A percentile compares a stretch with the other conserved stretches of the same genome.
phyloP scores from a whole-genome alignment of 2,797 vertebrate genomes.

The Uromys caudimaculatus region DNA sequence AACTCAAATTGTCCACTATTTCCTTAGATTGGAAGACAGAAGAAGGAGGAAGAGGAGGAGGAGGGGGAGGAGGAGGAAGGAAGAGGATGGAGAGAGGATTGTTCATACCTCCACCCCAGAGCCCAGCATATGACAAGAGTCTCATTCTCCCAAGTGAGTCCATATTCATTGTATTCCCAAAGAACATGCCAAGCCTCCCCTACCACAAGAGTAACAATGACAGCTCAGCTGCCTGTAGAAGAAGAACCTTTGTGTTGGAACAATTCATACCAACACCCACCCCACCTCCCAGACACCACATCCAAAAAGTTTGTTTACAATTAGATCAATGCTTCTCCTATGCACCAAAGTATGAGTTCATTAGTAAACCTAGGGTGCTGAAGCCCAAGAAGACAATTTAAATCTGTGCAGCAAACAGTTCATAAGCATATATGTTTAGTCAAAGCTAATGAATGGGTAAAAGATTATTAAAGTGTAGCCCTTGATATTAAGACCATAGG shows the following conservation, averaged over 20 bases:
- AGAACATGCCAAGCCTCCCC: neutral
- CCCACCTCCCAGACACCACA: neutral
- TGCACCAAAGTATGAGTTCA: neutral
- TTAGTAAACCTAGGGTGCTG: neutral
- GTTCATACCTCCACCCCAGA: neutral
- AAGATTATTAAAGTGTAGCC: neutral
- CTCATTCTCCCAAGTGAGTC: neutral
- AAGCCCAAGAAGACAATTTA: neutral
- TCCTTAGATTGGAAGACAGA: neutral
- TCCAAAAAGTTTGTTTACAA: neutral
- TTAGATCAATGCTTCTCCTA: neutral
- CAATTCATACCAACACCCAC: neutral
- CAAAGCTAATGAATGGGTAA: neutral
- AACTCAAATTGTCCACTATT: neutral
- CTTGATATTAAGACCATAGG: constrained; percentile 12
- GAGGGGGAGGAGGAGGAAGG: too few species aligned
- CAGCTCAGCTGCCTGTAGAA: neutral
- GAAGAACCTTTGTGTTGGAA: neutral
- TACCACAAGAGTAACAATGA: neutral
- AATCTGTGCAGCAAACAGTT: neutral
- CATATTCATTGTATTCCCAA: neutral
- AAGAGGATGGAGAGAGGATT: neutral
- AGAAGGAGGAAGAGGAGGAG: neutral
- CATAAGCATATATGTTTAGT: neutral
- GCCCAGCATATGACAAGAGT: neutral